phyloP scores from a whole-genome alignment of 1,140 invertebrate species.

The Drosophila tristis region DNA sequence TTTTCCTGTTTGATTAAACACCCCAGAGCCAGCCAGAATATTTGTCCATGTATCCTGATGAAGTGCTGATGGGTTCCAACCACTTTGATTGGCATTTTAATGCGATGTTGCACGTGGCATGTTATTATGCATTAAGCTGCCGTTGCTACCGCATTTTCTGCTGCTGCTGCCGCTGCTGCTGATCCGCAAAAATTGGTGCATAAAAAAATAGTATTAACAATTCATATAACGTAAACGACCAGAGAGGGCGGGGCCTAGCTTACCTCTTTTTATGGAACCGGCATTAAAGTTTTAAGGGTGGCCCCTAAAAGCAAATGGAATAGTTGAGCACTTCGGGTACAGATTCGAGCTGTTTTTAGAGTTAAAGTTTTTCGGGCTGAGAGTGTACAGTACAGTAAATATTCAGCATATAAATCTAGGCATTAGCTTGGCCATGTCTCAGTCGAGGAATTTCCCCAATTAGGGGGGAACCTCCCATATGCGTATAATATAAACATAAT shows the following conservation, averaged over 20 bases:
- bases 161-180: background rate
- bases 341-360: too few relatives aligned
- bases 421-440: too few relatives aligned
- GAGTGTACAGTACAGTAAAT: too few relatives aligned
- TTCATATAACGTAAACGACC: conserved; percentile 1
- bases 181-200: background rate
- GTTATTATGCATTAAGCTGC: conserved; percentile 24
- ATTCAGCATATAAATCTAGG: too few relatives aligned
- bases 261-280: background rate
- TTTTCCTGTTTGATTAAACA: background rate
- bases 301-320: background rate
- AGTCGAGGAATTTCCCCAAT: too few relatives aligned
- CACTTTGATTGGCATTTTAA: conserved; percentile 43
- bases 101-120: conserved; percentile 17
- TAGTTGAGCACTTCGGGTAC: background rate
- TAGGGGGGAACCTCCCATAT: too few relatives aligned
- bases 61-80: conserved; percentile 21
- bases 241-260: background rate
- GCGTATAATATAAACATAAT: too few relatives aligned
- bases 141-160: too few relatives aligned
- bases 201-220: conserved; percentile 35
- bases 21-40: too few relatives aligned
- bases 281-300: background rate
- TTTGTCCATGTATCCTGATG: background rate
- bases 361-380: too few relatives aligned